Evolutionary conservation across 1,140 invertebrate genomes (phyloP).

Genomic region (Trinorchestia longiramus): DNA sequence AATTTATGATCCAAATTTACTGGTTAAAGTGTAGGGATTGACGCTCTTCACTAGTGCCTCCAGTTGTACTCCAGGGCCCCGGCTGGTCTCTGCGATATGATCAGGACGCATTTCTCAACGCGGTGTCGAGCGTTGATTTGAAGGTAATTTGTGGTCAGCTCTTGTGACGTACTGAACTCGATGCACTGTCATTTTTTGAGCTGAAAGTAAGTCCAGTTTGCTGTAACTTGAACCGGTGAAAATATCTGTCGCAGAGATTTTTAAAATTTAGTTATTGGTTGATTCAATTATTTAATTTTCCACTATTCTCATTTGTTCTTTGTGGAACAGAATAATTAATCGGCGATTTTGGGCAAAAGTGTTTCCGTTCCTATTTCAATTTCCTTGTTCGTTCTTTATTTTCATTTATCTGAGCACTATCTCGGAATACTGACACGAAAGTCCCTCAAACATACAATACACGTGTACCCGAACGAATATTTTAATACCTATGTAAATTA

Average conservation of each 20-base stretch:
- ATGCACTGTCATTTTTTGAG: neutral
- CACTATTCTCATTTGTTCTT: neutral
- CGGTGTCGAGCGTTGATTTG: neutral
- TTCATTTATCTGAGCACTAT: too few relatives aligned
- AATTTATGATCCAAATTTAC: neutral
- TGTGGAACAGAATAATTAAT: too few relatives aligned
- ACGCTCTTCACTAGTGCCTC: neutral
- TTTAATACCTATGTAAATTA: too few relatives aligned
- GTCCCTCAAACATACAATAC: too few relatives aligned
- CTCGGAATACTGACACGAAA: too few relatives aligned
- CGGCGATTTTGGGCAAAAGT: too few relatives aligned
- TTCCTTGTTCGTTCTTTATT: too few relatives aligned
- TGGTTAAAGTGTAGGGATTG: neutral
- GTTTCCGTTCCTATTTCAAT: too few relatives aligned
- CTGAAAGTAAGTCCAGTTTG: neutral
- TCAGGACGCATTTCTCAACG: neutral
- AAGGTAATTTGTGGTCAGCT: conserved; percentile 6
- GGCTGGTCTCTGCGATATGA: neutral
- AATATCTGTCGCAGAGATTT: neutral
- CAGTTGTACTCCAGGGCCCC: neutral
- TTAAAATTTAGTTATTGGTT: neutral
- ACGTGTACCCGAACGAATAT: too few relatives aligned
- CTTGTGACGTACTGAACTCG: neutral
- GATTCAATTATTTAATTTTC: neutral
- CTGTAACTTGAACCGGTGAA: neutral